Percentiles rank a stretch among this genome's conserved stretches.
phyloP scores from a whole-genome alignment of 2,797 vertebrate genomes.

The Acestrorhynchus altus region DNA sequence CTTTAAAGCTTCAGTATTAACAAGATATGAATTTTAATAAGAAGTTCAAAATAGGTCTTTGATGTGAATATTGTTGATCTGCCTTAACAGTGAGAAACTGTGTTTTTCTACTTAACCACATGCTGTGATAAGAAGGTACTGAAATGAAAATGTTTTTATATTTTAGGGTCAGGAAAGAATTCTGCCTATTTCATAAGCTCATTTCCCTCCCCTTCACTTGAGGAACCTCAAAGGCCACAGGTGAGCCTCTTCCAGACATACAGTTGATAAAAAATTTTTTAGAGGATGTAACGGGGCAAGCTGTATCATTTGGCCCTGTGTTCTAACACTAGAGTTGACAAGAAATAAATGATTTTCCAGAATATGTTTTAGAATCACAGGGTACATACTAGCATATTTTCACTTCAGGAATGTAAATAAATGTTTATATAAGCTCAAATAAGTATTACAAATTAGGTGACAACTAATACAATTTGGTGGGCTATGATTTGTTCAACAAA shows the following conservation, averaged over 20 bases:
- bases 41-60: not conserved
- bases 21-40: not conserved
- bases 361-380: too few relatives aligned
- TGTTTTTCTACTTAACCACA: not conserved
- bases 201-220: constrained; percentile 93
- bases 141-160: not conserved
- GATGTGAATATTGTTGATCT: too few relatives aligned
- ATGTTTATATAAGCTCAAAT: not conserved
- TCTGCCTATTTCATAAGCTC: constrained; percentile 96
- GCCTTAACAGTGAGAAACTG: not conserved
- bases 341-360: too few relatives aligned
- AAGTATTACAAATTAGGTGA: not conserved
- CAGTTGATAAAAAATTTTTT: not conserved
- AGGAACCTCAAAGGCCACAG: constrained; percentile 88
- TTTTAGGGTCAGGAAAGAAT: constrained; percentile 91
- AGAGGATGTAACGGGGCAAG: not conserved
- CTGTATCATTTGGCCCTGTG: not conserved
- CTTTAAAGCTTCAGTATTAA: too few relatives aligned
- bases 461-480: not conserved
- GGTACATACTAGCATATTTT: not conserved
- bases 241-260: constrained; percentile 69
- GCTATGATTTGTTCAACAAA: too few relatives aligned
- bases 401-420: not conserved
- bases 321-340: not conserved
- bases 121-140: not conserved